phyloP scores from a whole-genome alignment of 2,888 invertebrate species.

The Drosophila antonietae region DNA sequence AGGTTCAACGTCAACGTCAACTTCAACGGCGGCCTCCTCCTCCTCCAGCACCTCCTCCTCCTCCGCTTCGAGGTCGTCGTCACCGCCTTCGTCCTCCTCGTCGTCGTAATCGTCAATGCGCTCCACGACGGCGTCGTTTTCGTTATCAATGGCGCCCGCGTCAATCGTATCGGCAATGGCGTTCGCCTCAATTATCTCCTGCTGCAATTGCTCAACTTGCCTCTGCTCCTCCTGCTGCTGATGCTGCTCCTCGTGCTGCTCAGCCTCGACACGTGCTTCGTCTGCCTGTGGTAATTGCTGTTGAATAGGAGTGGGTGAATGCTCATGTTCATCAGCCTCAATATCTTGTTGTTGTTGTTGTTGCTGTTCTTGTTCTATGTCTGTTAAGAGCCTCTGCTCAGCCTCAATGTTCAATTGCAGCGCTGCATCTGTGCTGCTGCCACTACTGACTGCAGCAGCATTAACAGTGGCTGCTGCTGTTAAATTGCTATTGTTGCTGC shows the following conservation, averaged over 20 bases:
- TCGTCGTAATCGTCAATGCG: constrained; percentile 73
- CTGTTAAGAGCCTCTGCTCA: constrained; percentile 20
- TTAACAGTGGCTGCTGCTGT: constrained; percentile 45
- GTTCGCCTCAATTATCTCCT: constrained; percentile 54
- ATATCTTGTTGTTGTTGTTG: constrained; percentile 28
- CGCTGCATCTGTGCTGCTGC: constrained; percentile 29
- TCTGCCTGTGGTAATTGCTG: constrained; percentile 58
- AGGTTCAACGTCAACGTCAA: constrained; percentile 9
- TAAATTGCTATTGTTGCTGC: constrained; percentile 59
- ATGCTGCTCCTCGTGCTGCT: constrained; percentile 12
- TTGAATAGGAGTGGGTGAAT: constrained; percentile 77
- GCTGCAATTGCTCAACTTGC: constrained; percentile 26
- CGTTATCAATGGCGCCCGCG: constrained; percentile 62
- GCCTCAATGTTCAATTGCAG: constrained; percentile 37
- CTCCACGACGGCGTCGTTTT: constrained; percentile 71
- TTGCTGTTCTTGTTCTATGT: constrained; percentile 45
- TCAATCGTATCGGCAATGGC: constrained; percentile 71
- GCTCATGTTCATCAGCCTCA: constrained; percentile 57
- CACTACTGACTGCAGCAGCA: constrained; percentile 30
- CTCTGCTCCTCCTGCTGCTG: constrained; percentile 20
- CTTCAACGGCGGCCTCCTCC: constrained; percentile 27
- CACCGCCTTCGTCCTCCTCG: constrained; percentile 65
- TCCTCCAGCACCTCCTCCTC: constrained; percentile 30
- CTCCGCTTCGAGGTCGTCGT: constrained; percentile 48
- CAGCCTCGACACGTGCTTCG: constrained; percentile 23